A percentile compares a stretch with the other conserved stretches of the same genome.
Evolutionary conservation across 64 coral and sea anemone genomes (phyloP).

Genomic region (Hydrozoanthus tunicans): DNA sequence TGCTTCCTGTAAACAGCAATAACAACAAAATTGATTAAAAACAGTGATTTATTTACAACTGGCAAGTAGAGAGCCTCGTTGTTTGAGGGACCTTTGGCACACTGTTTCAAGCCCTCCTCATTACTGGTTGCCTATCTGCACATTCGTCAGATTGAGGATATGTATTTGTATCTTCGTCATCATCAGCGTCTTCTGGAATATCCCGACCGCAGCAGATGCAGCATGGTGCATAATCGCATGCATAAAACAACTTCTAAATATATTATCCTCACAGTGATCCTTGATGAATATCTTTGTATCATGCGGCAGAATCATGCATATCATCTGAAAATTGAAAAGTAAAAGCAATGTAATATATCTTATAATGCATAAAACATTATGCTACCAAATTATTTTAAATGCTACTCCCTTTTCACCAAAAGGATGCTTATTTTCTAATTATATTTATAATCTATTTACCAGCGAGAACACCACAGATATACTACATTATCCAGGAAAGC

Average conservation of each 20-base stretch:
- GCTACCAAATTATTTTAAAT: constrained; percentile 44
- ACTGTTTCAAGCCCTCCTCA: constrained; percentile 39
- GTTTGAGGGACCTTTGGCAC: constrained; percentile 29
- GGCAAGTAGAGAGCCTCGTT: constrained; percentile 10
- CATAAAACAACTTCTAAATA: too few relatives aligned
- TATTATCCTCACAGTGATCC: too few relatives aligned
- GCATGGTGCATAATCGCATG: too few relatives aligned
- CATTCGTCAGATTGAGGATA: constrained; percentile 24
- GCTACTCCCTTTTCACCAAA: constrained; percentile 33
- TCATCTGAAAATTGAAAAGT: too few relatives aligned
- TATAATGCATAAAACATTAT: constrained; percentile 40
- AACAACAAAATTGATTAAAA: too few relatives aligned
- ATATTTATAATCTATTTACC: too few relatives aligned
- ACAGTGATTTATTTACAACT: too few relatives aligned
- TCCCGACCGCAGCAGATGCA: not conserved
- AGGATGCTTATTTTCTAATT: not conserved
- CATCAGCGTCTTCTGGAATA: constrained; percentile 38
- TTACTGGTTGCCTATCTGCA: constrained; percentile 37
- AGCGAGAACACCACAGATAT: constrained; percentile 37
- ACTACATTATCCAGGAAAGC: not conserved
- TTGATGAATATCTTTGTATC: too few relatives aligned
- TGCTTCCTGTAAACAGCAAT: too few relatives aligned
- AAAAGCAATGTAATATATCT: not conserved
- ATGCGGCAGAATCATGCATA: too few relatives aligned
- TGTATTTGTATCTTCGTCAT: constrained; percentile 36